Percentiles rank a stretch among this genome's conserved stretches.
phyloP scores from a whole-genome alignment of 2,113 vertebrate genomes.

The Limnothrissa miodon region DNA sequence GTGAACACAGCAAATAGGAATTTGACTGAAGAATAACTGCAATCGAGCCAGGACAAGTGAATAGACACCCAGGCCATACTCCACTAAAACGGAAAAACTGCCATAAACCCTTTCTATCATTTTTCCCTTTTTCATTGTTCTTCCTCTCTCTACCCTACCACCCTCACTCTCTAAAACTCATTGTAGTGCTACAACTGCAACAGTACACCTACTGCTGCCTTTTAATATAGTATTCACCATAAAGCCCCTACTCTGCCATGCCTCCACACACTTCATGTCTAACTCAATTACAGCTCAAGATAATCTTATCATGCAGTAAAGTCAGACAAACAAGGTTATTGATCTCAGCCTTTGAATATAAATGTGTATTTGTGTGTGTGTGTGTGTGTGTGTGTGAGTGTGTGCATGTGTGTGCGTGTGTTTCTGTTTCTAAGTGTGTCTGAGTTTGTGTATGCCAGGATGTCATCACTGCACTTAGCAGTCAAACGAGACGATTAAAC shows the following conservation, averaged over 20 bases:
- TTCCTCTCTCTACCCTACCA: not conserved
- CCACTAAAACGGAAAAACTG: not conserved
- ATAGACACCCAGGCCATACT: not conserved
- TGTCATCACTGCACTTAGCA: not conserved
- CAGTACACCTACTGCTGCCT: not conserved
- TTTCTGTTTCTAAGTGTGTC: not conserved
- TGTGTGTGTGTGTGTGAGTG: not conserved
- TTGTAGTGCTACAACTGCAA: slow-evolving; percentile 16
- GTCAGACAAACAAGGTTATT: not conserved
- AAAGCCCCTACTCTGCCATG: not conserved
- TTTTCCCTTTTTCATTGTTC: not conserved
- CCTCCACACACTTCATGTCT: not conserved
- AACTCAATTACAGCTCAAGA: not conserved
- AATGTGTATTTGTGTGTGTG: not conserved
- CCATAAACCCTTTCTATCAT: not conserved
- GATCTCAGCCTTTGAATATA: not conserved
- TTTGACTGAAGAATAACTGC: not conserved
- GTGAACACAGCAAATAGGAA: not conserved
- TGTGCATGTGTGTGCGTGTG: not conserved
- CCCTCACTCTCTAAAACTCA: not conserved
- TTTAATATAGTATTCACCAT: not conserved
- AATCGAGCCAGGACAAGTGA: not conserved
- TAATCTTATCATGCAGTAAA: slow-evolving; percentile 4
- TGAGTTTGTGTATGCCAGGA: not conserved
- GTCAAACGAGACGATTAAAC: not conserved